Evolutionary conservation across 1,140 invertebrate species (phyloP).

Genomic region (Ooceraea biroi): DNA sequence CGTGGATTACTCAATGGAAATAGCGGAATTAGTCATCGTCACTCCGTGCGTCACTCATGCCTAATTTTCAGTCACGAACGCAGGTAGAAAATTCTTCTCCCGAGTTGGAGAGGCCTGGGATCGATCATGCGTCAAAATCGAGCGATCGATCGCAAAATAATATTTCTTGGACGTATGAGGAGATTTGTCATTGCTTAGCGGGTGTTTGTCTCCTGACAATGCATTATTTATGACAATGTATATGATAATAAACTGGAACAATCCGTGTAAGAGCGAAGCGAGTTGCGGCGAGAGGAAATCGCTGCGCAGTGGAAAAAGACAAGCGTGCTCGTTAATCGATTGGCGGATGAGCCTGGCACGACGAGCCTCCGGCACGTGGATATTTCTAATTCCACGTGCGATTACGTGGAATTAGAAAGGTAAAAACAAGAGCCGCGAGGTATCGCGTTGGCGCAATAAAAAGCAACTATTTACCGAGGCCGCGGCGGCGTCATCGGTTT

Average conservation of each 20-base stretch:
- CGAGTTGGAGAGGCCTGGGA: background rate
- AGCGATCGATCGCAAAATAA: too few relatives aligned
- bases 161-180: too few relatives aligned
- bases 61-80: conserved; percentile 60
- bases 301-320: background rate
- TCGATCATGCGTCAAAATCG: too few relatives aligned
- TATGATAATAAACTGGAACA: conserved; percentile 1
- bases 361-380: conserved; percentile 21
- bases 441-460: conserved; percentile 26
- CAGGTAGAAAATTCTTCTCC: conserved; percentile 18
- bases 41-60: conserved; percentile 60
- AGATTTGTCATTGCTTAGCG: too few relatives aligned
- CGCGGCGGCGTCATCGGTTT: conserved; percentile 46
- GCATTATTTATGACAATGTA: too few relatives aligned
- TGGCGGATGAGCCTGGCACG: too few relatives aligned
- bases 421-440: conserved; percentile 4
- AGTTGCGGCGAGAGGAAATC: background rate
- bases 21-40: conserved; percentile 68
- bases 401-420: background rate
- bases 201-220: too few relatives aligned
- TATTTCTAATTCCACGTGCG: conserved; percentile 24
- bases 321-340: conserved; percentile 29
- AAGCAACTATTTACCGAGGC: conserved; percentile 64
- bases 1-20: conserved; percentile 67
- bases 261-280: background rate